Evolutionary conservation across 2,888 invertebrate species (phyloP).

Genomic region (Campoplex capitator): DNA sequence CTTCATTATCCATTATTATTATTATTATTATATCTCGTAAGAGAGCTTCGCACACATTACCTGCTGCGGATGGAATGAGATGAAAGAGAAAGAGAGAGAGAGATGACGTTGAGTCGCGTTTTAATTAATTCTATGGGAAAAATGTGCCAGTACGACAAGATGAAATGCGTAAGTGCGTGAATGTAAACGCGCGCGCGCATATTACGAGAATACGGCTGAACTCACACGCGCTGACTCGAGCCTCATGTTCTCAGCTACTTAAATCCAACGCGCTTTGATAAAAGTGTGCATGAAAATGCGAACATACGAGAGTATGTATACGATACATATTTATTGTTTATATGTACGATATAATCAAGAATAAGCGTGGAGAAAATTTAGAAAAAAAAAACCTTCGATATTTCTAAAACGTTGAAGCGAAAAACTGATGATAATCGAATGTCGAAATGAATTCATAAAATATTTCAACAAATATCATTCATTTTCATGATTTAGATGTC

Average conservation of each 20-base stretch:
- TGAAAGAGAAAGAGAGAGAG: neutral
- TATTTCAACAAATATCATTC: too few species aligned
- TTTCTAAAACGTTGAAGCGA: neutral
- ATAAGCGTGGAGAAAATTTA: neutral
- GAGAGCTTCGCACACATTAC: slow-evolving; percentile 5
- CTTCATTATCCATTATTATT: slow-evolving; percentile 47
- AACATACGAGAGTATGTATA: neutral
- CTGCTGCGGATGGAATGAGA: neutral
- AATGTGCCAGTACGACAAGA: slow-evolving; percentile 54
- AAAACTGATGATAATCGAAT: neutral
- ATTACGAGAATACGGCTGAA: slow-evolving; percentile 35
- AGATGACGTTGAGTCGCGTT: slow-evolving; percentile 61
- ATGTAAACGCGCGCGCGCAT: slow-evolving; percentile 38
- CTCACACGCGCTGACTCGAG: slow-evolving; percentile 41
- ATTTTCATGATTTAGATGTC: too few species aligned
- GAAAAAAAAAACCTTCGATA: neutral
- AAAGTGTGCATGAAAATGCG: slow-evolving; percentile 39
- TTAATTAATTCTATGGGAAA: slow-evolving; percentile 75
- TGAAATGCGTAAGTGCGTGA: slow-evolving; percentile 64
- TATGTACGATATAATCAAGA: neutral
- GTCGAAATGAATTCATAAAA: too few species aligned
- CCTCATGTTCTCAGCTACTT: slow-evolving; percentile 63
- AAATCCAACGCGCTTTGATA: slow-evolving; percentile 57
- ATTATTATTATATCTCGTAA: slow-evolving; percentile 19
- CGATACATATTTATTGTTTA: neutral